These are phyloP conservation scores for Aurelia coerulea DNA, from an alignment of 30 jellyfish, hydroid and myxozoan species.

Conservation along the genomic window DNA sequence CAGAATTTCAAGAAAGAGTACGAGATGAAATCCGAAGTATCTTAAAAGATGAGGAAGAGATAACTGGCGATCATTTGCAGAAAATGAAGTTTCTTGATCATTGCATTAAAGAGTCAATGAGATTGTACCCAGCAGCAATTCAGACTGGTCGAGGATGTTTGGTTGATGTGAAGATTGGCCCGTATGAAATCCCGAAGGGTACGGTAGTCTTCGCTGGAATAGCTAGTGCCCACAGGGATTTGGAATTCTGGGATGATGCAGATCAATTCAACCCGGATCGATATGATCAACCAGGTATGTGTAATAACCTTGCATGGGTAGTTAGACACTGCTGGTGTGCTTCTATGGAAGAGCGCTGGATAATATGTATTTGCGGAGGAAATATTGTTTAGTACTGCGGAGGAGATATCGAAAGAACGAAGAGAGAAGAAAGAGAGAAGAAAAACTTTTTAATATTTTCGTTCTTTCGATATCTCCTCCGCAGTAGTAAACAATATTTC, in stretches of 20 bases:
- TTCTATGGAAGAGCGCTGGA: no score
- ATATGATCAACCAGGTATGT: constrained; percentile 27
- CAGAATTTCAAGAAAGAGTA: constrained; percentile 27
- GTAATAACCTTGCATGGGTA: background rate
- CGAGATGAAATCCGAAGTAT: constrained; percentile 17
- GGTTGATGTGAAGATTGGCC: constrained; percentile 32
- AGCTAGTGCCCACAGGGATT: constrained; percentile 4
- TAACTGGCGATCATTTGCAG: constrained; percentile 26
- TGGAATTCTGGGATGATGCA: constrained; percentile 43
- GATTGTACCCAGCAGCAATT: constrained; percentile 46
- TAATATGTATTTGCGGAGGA: no score
- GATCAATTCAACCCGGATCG: constrained; percentile 58
- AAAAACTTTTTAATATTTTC: no score
- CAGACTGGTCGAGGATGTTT: background rate
- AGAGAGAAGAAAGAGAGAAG: no score
- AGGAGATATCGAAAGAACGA: no score
- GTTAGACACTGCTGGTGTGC: no score
- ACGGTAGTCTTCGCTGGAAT: constrained; percentile 3
- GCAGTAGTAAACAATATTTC: no score
- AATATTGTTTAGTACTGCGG: no score
- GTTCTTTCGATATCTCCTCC: no score
- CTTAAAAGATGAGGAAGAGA: constrained; percentile 23
- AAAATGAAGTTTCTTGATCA: constrained; percentile 45
- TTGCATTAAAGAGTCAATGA: constrained; percentile 48
- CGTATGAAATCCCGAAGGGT: constrained; percentile 29